Conservation (phyloP, 2,113 vertebrate species). For the Phalacrocorax aristotelis region DNA sequence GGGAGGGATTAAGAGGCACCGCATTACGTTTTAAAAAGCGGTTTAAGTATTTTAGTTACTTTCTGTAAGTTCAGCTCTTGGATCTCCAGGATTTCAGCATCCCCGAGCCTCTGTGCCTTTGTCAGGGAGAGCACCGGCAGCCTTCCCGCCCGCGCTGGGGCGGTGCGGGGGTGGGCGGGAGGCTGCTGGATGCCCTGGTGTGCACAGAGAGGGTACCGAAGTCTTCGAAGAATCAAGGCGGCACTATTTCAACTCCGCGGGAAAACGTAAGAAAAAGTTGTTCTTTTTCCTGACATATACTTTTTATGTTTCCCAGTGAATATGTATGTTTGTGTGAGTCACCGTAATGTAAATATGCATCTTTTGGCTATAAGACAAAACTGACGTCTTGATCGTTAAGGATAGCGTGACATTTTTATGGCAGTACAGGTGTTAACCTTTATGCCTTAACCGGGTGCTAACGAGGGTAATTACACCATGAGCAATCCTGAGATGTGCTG, state of each 20-base stretch:
- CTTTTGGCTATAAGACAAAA: background rate
- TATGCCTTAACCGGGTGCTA: background rate
- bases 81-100: background rate
- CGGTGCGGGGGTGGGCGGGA: background rate
- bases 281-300: background rate
- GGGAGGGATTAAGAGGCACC: fast-evolving
- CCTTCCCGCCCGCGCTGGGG: background rate
- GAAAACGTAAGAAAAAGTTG: background rate
- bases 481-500: background rate
- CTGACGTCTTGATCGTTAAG: background rate
- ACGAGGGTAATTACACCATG: background rate
- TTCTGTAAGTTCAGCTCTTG: background rate
- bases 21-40: fast-evolving
- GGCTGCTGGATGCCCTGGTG: background rate
- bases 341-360: background rate
- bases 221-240: fast-evolving
- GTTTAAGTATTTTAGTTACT: fast-evolving
- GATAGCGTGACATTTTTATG: background rate
- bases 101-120: fast-evolving
- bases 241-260: background rate
- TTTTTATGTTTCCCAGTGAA: background rate
- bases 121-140: background rate
- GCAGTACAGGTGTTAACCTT: background rate
- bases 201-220: background rate
- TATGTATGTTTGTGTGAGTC: background rate